Evolutionary conservation across 1,140 invertebrate genomes (phyloP), one percentile per base, ranked within the genome.

Genomic region (Drosophila sechellia): DNA sequence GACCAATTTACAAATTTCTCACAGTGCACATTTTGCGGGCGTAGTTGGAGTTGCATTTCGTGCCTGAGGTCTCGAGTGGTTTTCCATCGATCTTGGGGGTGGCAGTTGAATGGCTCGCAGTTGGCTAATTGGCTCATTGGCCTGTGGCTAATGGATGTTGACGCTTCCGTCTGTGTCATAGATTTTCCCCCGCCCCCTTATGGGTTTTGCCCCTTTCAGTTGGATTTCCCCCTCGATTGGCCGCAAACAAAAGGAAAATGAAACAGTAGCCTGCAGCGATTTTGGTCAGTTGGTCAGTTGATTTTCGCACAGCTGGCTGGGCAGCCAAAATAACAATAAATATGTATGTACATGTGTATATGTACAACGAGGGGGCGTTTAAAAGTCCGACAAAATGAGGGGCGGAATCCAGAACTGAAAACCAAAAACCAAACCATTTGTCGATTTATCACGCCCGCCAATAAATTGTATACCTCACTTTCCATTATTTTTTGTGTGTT

Each of bases 111-210:
- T 48, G 31, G 71, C 64, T 64, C 52, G 40, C 42, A 63, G 65
- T 77, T 81, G 77, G 79, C 79, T 70, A 57, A 70, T 78, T 79
- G 73, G 64, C 75, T 75, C 77, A 85, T 77, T 85, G 80, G 72
- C 77, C 77, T 85, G 79, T 86, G 68, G 77, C 50, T 75, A 87
- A 87, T 87, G 83, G 83, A 83, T 83, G 81, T 81, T 79, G 79
- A 79, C 79, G 79, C 70, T 81, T 87, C 83, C 83, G 79, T 52
- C 34, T 35, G 42, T 37, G 45, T 49, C 45, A 27, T 5, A 17
- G 15, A 15, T 10, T 5, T 2, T 4, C 17, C 3, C 11, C 0
- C 8, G 22, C 4, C 11, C 8, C 1, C 5, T 27, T 2, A 35
- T 15, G n/a, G 5, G n/a, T 48, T 48, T 46, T 27, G 22, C 15